Evolutionary conservation across 35 echinoderm and acorn worm genomes (phyloP), one percentile per base, ranked within the genome.

Genomic region (Strongylocentrotus purpuratus): DNA sequence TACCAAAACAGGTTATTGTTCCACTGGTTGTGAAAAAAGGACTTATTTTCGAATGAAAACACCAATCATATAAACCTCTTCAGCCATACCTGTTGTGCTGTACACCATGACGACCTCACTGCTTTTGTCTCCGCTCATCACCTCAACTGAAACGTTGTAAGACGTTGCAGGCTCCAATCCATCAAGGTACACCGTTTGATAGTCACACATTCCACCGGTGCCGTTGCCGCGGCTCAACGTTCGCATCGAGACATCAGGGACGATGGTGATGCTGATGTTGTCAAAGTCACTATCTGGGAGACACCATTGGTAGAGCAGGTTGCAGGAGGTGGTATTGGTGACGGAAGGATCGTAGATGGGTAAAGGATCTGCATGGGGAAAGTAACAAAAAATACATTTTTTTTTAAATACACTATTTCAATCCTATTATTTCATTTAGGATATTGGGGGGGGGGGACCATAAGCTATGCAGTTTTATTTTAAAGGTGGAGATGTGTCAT

Each of bases 251-350:
- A 18, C 61, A 6, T 22, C 17, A 14, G 91, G 41, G 31, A 41
- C 2, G 45, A 92, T 28, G 45, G 45, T 52, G 47, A 92, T 92
- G 91, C n/a, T 31, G 48, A 92, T 28, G 11, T 92, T 55, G 91
- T 92, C 91, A 31, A 48, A 92, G 45, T 92, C 91, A 46, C 91
- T 46, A 25, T 52, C 47, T 46, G 91, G 91, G 2, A 92, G 47
- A 46, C 91, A 92, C 91, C 91, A 92, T 9, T 10, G 41, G 47
- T 41, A 48, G 32, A 48, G 13, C 15, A 92, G 91, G 48, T 31
- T 92, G 91, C 91, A 92, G 45, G 91, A 92, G 46, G 45, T 48
- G 14, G 48, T 55, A 46, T 92, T 92, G 45, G 45, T 52, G 47
- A 92, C 9, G 45, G n/a, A 1, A 11, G 91, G 32, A 52, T 47